These are phyloP conservation scores for Porphyrio hochstetteri DNA, from an alignment of 2,113 vertebrate genomes.

Conservation along the genomic window DNA sequence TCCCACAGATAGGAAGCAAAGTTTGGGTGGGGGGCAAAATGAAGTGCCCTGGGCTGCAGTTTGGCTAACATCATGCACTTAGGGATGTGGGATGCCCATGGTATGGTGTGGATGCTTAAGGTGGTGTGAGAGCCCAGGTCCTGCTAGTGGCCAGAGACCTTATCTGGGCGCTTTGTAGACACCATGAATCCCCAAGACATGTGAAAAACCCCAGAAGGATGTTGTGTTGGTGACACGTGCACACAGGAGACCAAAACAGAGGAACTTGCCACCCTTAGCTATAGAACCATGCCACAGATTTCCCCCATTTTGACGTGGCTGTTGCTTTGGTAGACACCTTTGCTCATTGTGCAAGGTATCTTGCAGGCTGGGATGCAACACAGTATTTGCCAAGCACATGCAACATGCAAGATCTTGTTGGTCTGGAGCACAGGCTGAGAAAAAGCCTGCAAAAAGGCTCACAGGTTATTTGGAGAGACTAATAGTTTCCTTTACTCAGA, in stretches of 20 bases:
- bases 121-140: not conserved
- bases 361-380: accelerated
- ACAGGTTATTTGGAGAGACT: not conserved
- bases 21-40: accelerated
- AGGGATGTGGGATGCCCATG: not conserved
- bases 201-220: not conserved
- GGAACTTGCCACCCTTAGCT: not conserved
- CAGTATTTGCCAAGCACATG: not conserved
- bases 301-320: accelerated
- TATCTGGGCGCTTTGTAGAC: not conserved
- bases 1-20: not conserved
- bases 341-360: not conserved
- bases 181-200: accelerated
- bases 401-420: not conserved
- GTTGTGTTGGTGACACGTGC: not conserved
- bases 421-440: not conserved
- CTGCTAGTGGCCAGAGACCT: not conserved
- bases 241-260: not conserved
- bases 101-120: not conserved
- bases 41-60: not conserved
- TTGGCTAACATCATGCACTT: not conserved
- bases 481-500: not conserved
- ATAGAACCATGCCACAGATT: not conserved
- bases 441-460: not conserved
- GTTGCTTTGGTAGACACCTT: not conserved